phyloP scores from a whole-genome alignment of 2,888 invertebrate genomes.

The Drosophila demipolita region DNA sequence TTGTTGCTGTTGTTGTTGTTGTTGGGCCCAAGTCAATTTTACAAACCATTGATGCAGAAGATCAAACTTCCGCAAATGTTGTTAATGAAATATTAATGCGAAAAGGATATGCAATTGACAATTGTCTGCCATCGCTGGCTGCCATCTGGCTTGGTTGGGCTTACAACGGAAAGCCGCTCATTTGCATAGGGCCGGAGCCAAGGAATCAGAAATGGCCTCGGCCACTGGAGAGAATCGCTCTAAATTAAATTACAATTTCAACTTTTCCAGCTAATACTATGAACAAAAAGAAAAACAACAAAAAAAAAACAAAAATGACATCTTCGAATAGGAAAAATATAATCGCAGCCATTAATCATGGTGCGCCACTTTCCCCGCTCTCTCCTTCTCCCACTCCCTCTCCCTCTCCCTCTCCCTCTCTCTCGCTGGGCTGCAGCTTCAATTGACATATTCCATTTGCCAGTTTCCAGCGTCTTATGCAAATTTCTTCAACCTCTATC shows the following conservation, averaged over 20 bases:
- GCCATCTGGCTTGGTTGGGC: slow-evolving; percentile 38
- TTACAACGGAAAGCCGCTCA: slow-evolving; percentile 66
- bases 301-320: slow-evolving; percentile 15
- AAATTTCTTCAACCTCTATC: slow-evolving; percentile 14
- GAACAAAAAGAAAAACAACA: slow-evolving; percentile 22
- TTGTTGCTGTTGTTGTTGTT: slow-evolving; percentile 30
- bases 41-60: slow-evolving; percentile 85
- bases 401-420: not conserved
- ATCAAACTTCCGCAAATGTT: slow-evolving; percentile 84
- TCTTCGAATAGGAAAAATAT: slow-evolving; percentile 34
- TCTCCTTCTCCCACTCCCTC: not conserved
- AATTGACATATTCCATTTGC: slow-evolving; percentile 79
- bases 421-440: slow-evolving; percentile 46
- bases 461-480: slow-evolving; percentile 39
- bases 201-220: slow-evolving; percentile 46
- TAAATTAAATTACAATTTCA: slow-evolving; percentile 80
- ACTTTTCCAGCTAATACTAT: slow-evolving; percentile 58
- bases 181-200: slow-evolving; percentile 61
- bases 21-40: slow-evolving; percentile 82
- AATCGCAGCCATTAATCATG: slow-evolving; percentile 78
- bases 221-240: slow-evolving; percentile 51
- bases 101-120: slow-evolving; percentile 83
- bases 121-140: slow-evolving; percentile 56
- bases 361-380: slow-evolving; percentile 27
- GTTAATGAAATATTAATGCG: slow-evolving; percentile 82